phyloP scores from a whole-genome alignment of 2,888 invertebrate genomes.

The Diarsia dahlii region DNA sequence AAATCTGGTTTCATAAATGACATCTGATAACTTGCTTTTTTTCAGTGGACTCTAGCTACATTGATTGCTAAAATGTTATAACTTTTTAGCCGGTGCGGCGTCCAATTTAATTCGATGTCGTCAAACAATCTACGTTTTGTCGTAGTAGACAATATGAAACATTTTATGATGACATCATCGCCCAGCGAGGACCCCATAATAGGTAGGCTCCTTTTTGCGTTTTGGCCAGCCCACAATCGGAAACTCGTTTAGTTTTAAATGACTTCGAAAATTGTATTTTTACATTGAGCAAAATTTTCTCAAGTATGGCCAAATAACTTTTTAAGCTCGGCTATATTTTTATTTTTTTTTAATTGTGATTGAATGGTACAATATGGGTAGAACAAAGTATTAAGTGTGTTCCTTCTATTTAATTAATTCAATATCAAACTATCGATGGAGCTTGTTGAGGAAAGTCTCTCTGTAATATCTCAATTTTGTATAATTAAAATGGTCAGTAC shows the following conservation, averaged over 20 bases:
- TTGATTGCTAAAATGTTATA: background rate
- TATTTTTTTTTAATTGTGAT: no score
- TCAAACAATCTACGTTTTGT: conserved; percentile 42
- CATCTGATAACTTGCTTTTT: background rate
- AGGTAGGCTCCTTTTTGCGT: conserved; percentile 72
- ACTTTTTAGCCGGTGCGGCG: conserved; percentile 1
- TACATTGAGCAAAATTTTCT: background rate
- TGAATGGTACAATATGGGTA: background rate
- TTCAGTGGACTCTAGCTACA: background rate
- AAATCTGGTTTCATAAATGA: background rate
- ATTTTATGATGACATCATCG: conserved; percentile 77
- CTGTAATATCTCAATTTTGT: background rate
- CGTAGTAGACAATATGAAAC: conserved; percentile 66
- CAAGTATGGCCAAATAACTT: background rate
- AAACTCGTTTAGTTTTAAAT: conserved; percentile 30
- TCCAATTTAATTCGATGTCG: conserved; percentile 16
- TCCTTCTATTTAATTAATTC: conserved; percentile 3
- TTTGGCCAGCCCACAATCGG: conserved; percentile 66
- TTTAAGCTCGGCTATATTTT: background rate
- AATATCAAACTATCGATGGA: background rate
- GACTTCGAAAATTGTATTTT: background rate
- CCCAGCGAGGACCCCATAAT: conserved; percentile 72
- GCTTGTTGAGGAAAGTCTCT: background rate
- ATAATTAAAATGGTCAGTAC: background rate
- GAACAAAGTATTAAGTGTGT: background rate